Evolutionary conservation across 1,140 invertebrate species (phyloP).

Genomic region (Euglossa dilemma): DNA sequence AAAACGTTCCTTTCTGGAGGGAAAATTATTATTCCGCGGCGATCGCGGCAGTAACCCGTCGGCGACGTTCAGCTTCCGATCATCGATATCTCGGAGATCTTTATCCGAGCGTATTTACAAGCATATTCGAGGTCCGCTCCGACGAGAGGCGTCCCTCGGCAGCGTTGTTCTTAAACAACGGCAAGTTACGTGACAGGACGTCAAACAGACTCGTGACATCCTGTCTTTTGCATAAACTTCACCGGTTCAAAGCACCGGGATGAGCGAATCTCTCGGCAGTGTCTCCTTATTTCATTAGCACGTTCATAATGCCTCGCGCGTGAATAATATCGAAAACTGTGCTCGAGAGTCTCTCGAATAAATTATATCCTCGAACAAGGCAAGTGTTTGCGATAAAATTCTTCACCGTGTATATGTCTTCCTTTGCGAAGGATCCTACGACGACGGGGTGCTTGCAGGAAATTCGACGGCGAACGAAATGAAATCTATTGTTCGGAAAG

Average conservation of each 20-base stretch:
- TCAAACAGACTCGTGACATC: slow-evolving; percentile 64
- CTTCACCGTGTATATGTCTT: too few species aligned
- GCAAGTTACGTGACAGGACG: slow-evolving; percentile 60
- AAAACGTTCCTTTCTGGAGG: background rate
- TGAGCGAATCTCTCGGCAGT: background rate
- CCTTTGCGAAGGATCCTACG: too few species aligned
- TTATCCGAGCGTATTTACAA: slow-evolving; percentile 1
- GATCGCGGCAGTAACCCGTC: background rate
- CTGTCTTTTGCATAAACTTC: slow-evolving; percentile 54
- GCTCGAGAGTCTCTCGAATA: too few species aligned
- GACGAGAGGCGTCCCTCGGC: slow-evolving; percentile 30
- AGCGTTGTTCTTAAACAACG: slow-evolving; percentile 44
- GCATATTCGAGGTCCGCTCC: slow-evolving; percentile 10
- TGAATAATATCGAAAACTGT: background rate
- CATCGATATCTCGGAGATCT: background rate
- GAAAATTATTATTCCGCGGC: slow-evolving; percentile 13
- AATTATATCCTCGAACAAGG: too few species aligned
- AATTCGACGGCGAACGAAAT: too few species aligned
- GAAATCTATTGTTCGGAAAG: too few species aligned
- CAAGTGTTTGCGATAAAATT: too few species aligned
- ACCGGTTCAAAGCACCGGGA: background rate
- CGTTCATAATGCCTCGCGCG: background rate
- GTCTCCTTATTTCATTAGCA: slow-evolving; percentile 4
- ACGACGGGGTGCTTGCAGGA: too few species aligned
- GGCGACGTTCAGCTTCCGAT: slow-evolving; percentile 2